Evolutionary conservation across 2,888 invertebrate species (phyloP), one percentile per base, ranked within the genome.

Genomic region (Meloe dianella): DNA sequence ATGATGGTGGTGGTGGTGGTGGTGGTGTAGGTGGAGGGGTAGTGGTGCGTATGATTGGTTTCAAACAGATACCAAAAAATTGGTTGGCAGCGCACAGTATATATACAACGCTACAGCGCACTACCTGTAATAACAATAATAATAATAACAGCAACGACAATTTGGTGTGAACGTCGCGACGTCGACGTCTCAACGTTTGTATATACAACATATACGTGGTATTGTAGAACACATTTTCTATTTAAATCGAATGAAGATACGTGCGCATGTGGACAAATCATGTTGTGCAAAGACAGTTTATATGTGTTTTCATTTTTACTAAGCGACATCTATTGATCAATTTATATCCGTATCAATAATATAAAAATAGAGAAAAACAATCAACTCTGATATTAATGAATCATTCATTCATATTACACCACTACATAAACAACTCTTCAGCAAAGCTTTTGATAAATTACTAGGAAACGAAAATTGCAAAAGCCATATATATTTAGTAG

Each of bases 111-210:
- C 54, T 24, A 54, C 54, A 27, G 27, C 54, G 54, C 54, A 54
- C 24, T 27, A 7, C 4, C 27, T 24, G 24, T 12, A n/a, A 47
- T 8, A 47, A 7, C 8, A n/a, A 38, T n/a, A 38, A 38, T n/a
- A 38, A 35, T 6, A 14, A 38, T 10, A 38, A n/a, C 14, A 54
- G n/a, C 12, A 27, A 24, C n/a, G 8, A 12, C 27, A 54, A 47
- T 6, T 20, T 47, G 20, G 29, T 17, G 29, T 10, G 32, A 32
- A 58, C 64, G 64, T 67, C 67, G 64, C 47, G 63, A 59, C 71
- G 67, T 65, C 65, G 61, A 62, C 67, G 65, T 61, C 66, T 58
- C 54, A 65, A 62, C 63, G 63, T 63, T 63, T 60, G 57, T n/a
- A 54, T n/a, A n/a, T n/a, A n/a, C n/a, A n/a, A n/a, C 54, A 54